A percentile compares a stretch with the other conserved stretches of the same genome.
phyloP scores from a whole-genome alignment of 2,888 invertebrate genomes.

The Tipula confusa region DNA sequence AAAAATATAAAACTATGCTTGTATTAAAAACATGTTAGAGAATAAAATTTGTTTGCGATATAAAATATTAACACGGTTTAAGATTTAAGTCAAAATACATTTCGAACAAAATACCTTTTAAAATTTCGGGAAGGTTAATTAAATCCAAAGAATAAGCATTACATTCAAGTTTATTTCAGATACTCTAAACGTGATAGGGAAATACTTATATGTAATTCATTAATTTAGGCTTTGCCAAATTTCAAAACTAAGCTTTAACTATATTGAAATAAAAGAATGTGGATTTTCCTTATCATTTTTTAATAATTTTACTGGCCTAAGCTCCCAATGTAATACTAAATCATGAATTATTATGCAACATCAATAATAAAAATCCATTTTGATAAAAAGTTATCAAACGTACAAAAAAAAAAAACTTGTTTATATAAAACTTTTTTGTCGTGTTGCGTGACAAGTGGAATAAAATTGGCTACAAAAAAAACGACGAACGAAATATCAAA shows the following conservation, averaged over 20 bases:
- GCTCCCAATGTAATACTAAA: not conserved
- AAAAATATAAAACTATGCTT: not conserved
- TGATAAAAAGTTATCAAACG: not conserved
- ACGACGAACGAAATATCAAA: not conserved
- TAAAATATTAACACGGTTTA: not conserved
- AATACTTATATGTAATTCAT: no score
- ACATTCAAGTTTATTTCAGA: no score
- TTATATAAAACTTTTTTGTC: not conserved
- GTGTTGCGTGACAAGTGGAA: not conserved
- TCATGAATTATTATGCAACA: not conserved
- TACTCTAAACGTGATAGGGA: no score
- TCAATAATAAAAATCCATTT: not conserved
- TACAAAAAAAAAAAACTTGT: not conserved
- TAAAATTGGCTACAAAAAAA: not conserved
- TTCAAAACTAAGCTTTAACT: no score
- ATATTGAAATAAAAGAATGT: no score
- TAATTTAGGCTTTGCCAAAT: no score
- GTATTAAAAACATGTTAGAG: slow-evolving; percentile 31
- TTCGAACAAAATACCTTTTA: no score
- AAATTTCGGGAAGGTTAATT: no score
- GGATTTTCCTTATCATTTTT: not conserved
- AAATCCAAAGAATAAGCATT: no score
- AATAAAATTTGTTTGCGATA: slow-evolving; percentile 31
- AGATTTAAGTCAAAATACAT: not conserved
- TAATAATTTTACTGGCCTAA: not conserved